These are phyloP conservation scores for Parambassis ranga DNA, from an alignment of 2,797 vertebrate species.

Conservation along the genomic window DNA sequence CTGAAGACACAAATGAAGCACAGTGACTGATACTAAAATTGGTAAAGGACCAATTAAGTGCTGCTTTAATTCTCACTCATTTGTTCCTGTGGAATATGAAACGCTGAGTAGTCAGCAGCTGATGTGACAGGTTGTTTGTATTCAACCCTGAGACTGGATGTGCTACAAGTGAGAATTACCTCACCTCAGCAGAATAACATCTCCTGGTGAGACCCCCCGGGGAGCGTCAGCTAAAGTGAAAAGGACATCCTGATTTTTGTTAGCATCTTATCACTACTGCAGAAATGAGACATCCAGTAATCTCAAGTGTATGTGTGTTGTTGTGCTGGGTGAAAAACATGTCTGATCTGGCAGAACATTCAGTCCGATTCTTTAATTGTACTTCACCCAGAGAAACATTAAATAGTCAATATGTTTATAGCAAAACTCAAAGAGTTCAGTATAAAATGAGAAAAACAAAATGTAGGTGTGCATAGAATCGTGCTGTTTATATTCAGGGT, in stretches of 20 bases:
- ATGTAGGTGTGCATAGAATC: too few relatives aligned
- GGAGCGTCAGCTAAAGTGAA: constrained; percentile 29
- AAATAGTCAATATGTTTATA: too few relatives aligned
- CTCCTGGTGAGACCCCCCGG: constrained; percentile 20
- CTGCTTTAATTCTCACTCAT: constrained; percentile 33
- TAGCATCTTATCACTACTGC: constrained; percentile 18
- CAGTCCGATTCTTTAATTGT: constrained; percentile 28
- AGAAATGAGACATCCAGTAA: constrained; percentile 28
- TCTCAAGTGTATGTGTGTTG: constrained; percentile 17
- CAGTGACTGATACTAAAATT: constrained; percentile 11
- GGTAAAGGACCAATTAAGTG: constrained; percentile 23
- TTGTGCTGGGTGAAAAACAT: constrained; percentile 10
- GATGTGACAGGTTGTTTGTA: constrained; percentile 9
- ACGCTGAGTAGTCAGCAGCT: constrained; percentile 9
- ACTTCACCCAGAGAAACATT: neutral
- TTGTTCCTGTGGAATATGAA: constrained; percentile 18
- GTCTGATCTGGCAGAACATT: constrained; percentile 25
- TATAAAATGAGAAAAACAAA: too few relatives aligned
- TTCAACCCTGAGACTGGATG: constrained; percentile 27
- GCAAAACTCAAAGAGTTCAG: too few relatives aligned
- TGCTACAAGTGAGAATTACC: constrained; percentile 28
- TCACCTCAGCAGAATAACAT: constrained; percentile 24
- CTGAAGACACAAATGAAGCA: too few relatives aligned
- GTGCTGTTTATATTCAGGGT: too few relatives aligned
- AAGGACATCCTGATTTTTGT: constrained; percentile 27